Evolutionary conservation across 2,797 vertebrate species (phyloP), one percentile per base, ranked within the genome.

Genomic region (Gobio occitaniae): DNA sequence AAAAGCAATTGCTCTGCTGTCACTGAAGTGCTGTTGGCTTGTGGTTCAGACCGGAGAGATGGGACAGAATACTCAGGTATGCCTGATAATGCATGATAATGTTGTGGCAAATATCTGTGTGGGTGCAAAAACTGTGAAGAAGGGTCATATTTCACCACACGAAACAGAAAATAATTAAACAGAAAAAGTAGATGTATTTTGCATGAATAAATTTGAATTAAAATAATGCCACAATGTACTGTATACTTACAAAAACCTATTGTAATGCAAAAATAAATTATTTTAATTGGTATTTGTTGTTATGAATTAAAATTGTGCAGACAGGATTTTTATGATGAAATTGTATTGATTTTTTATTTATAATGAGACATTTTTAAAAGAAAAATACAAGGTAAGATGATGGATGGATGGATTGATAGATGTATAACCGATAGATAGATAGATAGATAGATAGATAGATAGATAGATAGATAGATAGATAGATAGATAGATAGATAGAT

Each of bases 1-100:
- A 54, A 84, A 84, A 77, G 82, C 72, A 84, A 84, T 84, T 68
- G 72, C 72, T 77, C 61, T 19, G 63, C 82, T 84, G 82, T 84
- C 80, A 78, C 44, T 77, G 25, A 48, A 71, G 69, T 71, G 78
- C 66, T 79, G 52, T 84, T 21, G 70, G 47, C 48, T 66, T 65
- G 36, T 9, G 63, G 78, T 82, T 79, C 59, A 25, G 32, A 54
- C 21, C 12, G n/a, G 56, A 75, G 32, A 66, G 61, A 86, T 44
- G 25, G 36, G 44, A 50, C 6, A 12, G 21, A 54, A 68, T 29
- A 66, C 11, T 68, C 48, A 2, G 9, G 47, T 29, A 76, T n/a
- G 66, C 36, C 10, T 65, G n/a, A 83, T 77, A 76, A 84, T 69
- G 38, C 29, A 68, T 29, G 61, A 77, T 32, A 65, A 77, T 68